Base-by-base conservation (phyloP, 2,113 vertebrate genomes). In the Enhydra lutris region DNA sequence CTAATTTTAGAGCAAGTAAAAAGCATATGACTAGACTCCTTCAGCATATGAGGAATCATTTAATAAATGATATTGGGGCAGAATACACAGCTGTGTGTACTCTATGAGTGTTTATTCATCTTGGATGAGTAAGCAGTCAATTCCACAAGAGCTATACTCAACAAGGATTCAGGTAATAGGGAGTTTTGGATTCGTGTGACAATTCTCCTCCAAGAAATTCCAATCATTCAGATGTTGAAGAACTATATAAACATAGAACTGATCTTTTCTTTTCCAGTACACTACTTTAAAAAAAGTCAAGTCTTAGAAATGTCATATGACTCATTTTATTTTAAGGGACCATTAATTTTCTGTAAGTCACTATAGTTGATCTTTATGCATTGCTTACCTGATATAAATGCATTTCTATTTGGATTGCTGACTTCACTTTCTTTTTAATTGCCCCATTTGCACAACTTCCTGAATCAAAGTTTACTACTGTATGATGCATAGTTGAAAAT, bases 191-290 rank as follows among this genome's bases (percentile, higher is more conserved):
- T 81, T 74, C 59, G 80, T 73, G 63, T 0, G 85, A 10, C 36
- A 96, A 4, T n/a, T 95, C 93, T 95, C 34, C 47, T 82, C 59
- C n/a, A 93, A 87, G 67, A 86, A 86, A 63, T 81, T 39, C 15
- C 6, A 74, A 78, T 55, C 20, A 18, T 86, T 76, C n/a, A 84
- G 14, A n/a, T 90, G 55, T 26, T 57, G 73, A 94, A 83, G 55
- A 67, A 71, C 6, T 73, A 34, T 47, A 21, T 57, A 90, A 94
- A 91, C 1, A 34, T 39, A 11, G 9, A 91, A 86, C 15, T 67
- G 52, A 14, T 61, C 15, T 61, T 90, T 96, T 81, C 26, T 67
- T 91, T 94, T 93, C 34, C 31, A 79, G 73, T 36, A 39, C 67
- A 14, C 5, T 9, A 47, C 7, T 47, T 97, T 24, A 8, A 61